Base-by-base conservation (phyloP, 2,888 invertebrate species). In the Habrosyne pyritoides region DNA sequence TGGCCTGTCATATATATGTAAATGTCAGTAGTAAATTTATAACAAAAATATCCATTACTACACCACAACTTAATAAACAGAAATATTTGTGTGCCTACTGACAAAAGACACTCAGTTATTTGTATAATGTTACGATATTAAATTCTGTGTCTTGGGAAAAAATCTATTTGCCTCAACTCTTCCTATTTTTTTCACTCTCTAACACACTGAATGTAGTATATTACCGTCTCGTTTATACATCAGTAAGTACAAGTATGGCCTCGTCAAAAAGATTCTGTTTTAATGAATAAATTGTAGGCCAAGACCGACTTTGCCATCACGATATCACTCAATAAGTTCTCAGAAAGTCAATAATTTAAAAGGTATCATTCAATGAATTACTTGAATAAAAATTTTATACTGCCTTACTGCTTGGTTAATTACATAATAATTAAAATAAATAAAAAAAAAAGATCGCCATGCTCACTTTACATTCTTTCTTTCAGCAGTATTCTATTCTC, bases 91-190 rank as follows among this genome's bases (percentile, higher is more conserved):
- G 61, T 67, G 67, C 61, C 63, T 8, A 30, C 30, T 21, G 61
- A 64, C 63, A 59, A 66, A 73, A 73, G 63, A 65, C 61, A 68
- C 67, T 65, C 59, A 71, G 71, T 70, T 75, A 71, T 75, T 70
- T 66, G 66, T 67, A 68, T 72, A 67, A 75, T 73, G 71, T 75
- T 73, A 75, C 67, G 73, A 75, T 75, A 75, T 75, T 75, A 75
- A 75, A 75, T 75, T 73, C 70, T 72, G 73, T 71, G 73, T 67
- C 64, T 53, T 46, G 69, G 63, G 75, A 69, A 64, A 55, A 60
- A 59, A 59, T 64, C 63, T 64, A 69, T 69, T 67, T 61, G 49
- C 59, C 62, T 64, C 63, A 69, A 67, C 63, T 64, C 63, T 62
- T 59, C 55, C 61, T 57, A 53, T 56, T 30, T 36, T 36, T 46